A percentile compares a stretch with the other conserved stretches of the same genome.
Evolutionary conservation across 2,888 invertebrate genomes (phyloP).

Genomic region (Rhamnusium bicolor): DNA sequence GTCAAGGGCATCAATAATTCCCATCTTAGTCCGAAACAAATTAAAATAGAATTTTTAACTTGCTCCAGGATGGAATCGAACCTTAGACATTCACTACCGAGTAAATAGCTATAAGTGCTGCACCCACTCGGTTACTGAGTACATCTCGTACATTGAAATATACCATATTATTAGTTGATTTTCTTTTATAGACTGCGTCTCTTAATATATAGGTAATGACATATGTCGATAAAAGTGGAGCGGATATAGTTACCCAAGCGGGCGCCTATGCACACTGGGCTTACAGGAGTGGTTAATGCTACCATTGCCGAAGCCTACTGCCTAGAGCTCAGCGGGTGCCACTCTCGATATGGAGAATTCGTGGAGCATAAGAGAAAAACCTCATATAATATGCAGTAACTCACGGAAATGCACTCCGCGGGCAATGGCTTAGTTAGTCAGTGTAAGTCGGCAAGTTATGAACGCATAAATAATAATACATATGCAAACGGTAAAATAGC

Average conservation of each 20-base stretch:
- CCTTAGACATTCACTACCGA: too few species aligned
- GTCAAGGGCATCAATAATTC: too few species aligned
- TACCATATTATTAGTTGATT: too few species aligned
- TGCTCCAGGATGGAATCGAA: too few species aligned
- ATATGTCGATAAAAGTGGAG: too few species aligned
- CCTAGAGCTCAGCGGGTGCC: constrained; percentile 42
- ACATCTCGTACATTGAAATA: too few species aligned
- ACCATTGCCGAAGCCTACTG: constrained; percentile 35
- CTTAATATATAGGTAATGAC: too few species aligned
- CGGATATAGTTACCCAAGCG: not conserved
- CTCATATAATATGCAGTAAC: constrained; percentile 56
- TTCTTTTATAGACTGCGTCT: too few species aligned
- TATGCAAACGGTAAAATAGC: not conserved
- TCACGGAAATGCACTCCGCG: constrained; percentile 49
- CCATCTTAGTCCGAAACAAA: too few species aligned
- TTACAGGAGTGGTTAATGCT: constrained; percentile 41
- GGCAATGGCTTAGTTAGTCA: constrained; percentile 36
- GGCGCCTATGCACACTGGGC: not conserved
- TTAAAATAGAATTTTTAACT: too few species aligned
- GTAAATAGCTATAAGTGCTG: too few species aligned
- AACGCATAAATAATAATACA: constrained; percentile 34
- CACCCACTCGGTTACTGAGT: too few species aligned
- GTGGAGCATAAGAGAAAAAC: constrained; percentile 45
- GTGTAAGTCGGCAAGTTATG: constrained; percentile 31
- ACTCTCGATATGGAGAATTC: constrained; percentile 38